Percentiles rank a stretch among this genome's conserved stretches.
These are phyloP conservation scores for Cryptosula pallasiana DNA, from an alignment of 2,888 invertebrate genomes.

Conservation along the genomic window DNA sequence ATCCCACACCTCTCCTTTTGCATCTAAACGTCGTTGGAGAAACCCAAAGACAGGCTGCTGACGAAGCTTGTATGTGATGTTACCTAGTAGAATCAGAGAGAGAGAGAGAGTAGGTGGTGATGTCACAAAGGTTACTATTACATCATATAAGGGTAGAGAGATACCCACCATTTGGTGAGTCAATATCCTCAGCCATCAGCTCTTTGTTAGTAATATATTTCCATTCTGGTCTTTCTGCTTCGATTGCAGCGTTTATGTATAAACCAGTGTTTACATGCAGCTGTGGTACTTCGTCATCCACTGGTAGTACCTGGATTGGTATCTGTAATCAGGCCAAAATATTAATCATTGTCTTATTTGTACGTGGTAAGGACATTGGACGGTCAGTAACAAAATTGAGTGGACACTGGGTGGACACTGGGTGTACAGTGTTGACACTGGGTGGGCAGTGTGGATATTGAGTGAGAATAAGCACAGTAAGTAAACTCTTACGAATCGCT, in stretches of 20 bases:
- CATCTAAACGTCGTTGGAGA: slow-evolving; percentile 33
- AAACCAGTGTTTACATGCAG: slow-evolving; percentile 50
- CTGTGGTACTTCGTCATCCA: slow-evolving; percentile 53
- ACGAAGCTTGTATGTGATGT: slow-evolving; percentile 45
- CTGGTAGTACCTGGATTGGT: slow-evolving; percentile 47
- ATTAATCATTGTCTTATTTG: neutral
- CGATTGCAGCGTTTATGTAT: slow-evolving; percentile 36
- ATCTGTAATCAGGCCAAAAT: slow-evolving; percentile 29
- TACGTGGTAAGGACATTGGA: too few species aligned
- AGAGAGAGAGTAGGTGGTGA: too few species aligned
- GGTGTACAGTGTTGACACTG: too few species aligned
- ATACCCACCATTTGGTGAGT: slow-evolving; percentile 25
- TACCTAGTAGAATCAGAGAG: slow-evolving; percentile 38
- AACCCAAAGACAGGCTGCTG: slow-evolving; percentile 45
- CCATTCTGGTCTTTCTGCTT: slow-evolving; percentile 26
- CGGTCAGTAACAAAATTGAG: too few species aligned
- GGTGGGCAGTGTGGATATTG: too few species aligned
- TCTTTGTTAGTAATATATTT: slow-evolving; percentile 30
- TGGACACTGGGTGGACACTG: too few species aligned
- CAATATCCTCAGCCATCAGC: slow-evolving; percentile 33
- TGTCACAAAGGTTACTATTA: too few species aligned
- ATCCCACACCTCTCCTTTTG: slow-evolving; percentile 28
- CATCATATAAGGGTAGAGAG: neutral
- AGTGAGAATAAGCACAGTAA: too few species aligned
- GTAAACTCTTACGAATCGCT: too few species aligned